Conservation (phyloP, 2,888 invertebrate genomes). For the Cantharis lateralis region DNA sequence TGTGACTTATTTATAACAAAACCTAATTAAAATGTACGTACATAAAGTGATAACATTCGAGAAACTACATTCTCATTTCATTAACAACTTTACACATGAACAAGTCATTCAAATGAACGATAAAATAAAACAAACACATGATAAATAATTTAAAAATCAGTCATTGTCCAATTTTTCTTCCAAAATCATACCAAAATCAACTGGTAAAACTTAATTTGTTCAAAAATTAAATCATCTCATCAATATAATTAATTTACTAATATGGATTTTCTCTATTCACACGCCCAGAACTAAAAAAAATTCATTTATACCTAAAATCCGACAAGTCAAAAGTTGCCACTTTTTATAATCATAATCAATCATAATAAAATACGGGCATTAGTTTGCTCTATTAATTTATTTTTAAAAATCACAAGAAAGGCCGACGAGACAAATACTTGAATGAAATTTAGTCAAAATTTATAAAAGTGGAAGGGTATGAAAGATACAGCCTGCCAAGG, state of each 20-base stretch:
- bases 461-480: too few relatives aligned
- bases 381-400: neutral
- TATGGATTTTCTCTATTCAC: constrained; percentile 9
- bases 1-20: constrained; percentile 23
- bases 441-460: neutral
- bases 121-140: constrained; percentile 1
- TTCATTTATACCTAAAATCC: constrained; percentile 20
- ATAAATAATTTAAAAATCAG: constrained; percentile 4
- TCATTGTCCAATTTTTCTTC: neutral
- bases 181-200: neutral
- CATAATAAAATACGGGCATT: neutral
- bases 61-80: constrained; percentile 18
- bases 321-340: neutral
- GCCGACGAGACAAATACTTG: neutral
- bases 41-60: constrained; percentile 16
- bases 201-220: neutral
- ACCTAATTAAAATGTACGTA: constrained; percentile 20
- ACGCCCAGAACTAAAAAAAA: constrained; percentile 19
- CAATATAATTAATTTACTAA: constrained; percentile 5
- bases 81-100: neutral
- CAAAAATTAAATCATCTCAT: constrained; percentile 7
- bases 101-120: neutral
- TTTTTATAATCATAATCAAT: neutral
- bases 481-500: too few relatives aligned
- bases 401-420: neutral